Evolutionary conservation across 2,113 vertebrate genomes (phyloP).

Genomic region (Tauraco erythrolophus): DNA sequence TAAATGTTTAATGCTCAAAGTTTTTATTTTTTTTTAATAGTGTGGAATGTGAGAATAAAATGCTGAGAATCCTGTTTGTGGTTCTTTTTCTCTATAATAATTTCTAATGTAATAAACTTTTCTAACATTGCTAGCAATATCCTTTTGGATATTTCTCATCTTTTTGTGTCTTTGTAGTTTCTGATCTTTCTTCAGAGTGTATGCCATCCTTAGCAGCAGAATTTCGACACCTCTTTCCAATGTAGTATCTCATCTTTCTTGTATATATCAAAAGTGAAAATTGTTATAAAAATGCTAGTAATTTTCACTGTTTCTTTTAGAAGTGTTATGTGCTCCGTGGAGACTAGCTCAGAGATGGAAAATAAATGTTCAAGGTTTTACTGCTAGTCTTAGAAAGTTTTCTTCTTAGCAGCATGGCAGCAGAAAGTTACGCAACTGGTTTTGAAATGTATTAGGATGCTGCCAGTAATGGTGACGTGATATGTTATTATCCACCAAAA

Average conservation of each 20-base stretch:
- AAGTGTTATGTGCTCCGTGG: not conserved
- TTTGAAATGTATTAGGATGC: not conserved
- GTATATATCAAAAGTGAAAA: not conserved
- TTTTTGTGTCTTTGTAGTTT: not conserved
- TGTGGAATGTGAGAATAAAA: not conserved
- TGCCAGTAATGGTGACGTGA: not conserved
- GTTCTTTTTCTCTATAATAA: not conserved
- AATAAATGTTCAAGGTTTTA: not conserved
- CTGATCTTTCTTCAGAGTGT: not conserved
- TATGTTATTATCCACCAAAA: not conserved
- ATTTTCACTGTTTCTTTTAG: not conserved
- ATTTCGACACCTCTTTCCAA: fast-evolving
- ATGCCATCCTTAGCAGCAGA: not conserved
- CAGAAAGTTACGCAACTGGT: not conserved
- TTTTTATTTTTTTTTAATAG: not conserved
- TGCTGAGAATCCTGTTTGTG: not conserved
- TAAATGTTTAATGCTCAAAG: not conserved
- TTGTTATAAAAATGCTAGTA: not conserved
- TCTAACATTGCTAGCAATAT: not conserved
- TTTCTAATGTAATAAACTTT: not conserved
- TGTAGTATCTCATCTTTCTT: not conserved
- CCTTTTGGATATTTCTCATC: not conserved
- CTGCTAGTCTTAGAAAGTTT: not conserved
- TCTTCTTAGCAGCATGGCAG: not conserved
- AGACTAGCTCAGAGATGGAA: not conserved